These are phyloP conservation scores for Mesaphorura yosii DNA, from an alignment of 1,140 invertebrate genomes.

Conservation along the genomic window DNA sequence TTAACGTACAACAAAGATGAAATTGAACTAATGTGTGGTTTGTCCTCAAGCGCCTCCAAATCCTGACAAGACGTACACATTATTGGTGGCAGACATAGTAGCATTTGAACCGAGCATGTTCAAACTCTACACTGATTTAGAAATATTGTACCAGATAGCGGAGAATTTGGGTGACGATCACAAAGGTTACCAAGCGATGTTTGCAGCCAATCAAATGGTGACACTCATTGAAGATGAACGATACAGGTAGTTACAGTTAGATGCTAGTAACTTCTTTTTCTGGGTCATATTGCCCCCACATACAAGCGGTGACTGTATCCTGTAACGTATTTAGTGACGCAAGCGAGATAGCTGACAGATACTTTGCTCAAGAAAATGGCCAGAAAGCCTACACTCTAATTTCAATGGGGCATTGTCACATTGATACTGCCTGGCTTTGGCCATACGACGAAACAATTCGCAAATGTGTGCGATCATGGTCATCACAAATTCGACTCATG, in stretches of 20 bases:
- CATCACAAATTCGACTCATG: constrained; percentile 41
- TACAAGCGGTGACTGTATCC: too few species aligned
- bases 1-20: not conserved
- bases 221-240: constrained; percentile 37
- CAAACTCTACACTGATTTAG: constrained; percentile 40
- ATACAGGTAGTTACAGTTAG: constrained; percentile 18
- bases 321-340: constrained; percentile 39
- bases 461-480: constrained; percentile 45
- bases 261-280: too few species aligned
- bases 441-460: constrained; percentile 45
- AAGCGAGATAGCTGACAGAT: constrained; percentile 35
- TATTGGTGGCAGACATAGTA: constrained; percentile 38
- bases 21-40: not conserved
- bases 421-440: constrained; percentile 48
- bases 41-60: constrained; percentile 35
- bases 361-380: constrained; percentile 42
- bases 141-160: constrained; percentile 38
- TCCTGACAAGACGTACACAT: constrained; percentile 35
- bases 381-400: constrained; percentile 39
- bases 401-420: constrained; percentile 43
- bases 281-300: too few species aligned
- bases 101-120: constrained; percentile 38
- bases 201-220: constrained; percentile 43
- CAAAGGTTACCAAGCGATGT: constrained; percentile 41
- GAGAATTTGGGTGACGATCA: constrained; percentile 36